These are phyloP conservation scores for Zaprionus nigranus DNA, from an alignment of 1,140 invertebrate genomes.

Conservation along the genomic window DNA sequence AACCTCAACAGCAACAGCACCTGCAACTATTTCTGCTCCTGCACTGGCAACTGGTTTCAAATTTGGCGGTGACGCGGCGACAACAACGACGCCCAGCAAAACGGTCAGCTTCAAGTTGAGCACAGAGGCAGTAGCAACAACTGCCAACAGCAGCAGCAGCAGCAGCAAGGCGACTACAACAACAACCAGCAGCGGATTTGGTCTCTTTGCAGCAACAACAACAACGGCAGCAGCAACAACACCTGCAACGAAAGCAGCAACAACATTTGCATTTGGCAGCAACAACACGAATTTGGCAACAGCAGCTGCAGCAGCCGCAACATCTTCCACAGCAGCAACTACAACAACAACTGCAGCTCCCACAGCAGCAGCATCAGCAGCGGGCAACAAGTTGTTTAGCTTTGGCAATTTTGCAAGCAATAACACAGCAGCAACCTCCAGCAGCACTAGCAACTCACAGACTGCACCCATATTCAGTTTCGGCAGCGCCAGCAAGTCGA, in stretches of 20 bases:
- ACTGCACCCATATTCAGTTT: not conserved
- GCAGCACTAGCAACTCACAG: slow-evolving; percentile 6
- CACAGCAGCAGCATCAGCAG: not conserved
- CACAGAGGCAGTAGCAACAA: not conserved
- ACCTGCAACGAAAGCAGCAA: not conserved
- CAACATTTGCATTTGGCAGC: not conserved
- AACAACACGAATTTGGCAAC: not conserved
- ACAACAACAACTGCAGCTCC: not conserved
- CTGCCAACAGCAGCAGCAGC: slow-evolving; percentile 7
- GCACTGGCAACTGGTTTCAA: slow-evolving; percentile 13
- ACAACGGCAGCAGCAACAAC: slow-evolving; percentile 10
- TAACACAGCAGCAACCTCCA: not conserved
- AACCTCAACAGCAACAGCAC: slow-evolving; percentile 2
- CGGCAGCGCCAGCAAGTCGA: slow-evolving; percentile 3
- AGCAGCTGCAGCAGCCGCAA: not conserved
- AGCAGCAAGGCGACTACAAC: slow-evolving; percentile 16
- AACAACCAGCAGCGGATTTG: slow-evolving; percentile 12
- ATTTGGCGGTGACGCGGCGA: not conserved
- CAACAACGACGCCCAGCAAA: not conserved
- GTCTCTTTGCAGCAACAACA: slow-evolving; percentile 18
- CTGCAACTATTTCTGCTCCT: not conserved
- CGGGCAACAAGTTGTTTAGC: slow-evolving; percentile 15
- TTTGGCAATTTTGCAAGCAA: slow-evolving; percentile 15
- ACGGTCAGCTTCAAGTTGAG: slow-evolving; percentile 19
- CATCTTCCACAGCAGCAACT: not conserved